These are phyloP conservation scores for Orthosia incerta DNA, from an alignment of 2,888 invertebrate species.

Conservation along the genomic window DNA sequence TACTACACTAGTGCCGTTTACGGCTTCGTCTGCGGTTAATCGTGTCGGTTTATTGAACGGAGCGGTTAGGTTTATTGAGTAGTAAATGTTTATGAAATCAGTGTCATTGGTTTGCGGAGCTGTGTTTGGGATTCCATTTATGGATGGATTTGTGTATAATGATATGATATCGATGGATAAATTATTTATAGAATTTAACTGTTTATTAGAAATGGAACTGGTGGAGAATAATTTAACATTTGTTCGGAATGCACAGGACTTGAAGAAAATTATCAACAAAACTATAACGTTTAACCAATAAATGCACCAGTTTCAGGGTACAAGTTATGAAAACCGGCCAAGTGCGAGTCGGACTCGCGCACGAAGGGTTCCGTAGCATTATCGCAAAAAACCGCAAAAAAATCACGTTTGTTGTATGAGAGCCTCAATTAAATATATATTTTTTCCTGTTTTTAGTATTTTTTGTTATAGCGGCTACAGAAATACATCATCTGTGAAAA, in stretches of 20 bases:
- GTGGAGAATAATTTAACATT: no score
- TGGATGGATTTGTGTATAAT: conserved; percentile 9
- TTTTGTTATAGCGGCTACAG: no score
- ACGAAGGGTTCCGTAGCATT: no score
- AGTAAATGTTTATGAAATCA: conserved; percentile 59
- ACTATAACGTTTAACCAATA: background rate
- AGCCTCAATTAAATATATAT: no score
- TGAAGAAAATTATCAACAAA: background rate
- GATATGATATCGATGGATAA: background rate
- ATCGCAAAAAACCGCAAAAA: no score
- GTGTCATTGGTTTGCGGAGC: conserved; percentile 36
- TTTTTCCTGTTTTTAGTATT: no score
- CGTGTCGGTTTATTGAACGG: conserved; percentile 53
- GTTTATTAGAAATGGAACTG: no score
- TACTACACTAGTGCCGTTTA: conserved; percentile 57
- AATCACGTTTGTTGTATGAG: no score
- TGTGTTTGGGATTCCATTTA: conserved; percentile 34
- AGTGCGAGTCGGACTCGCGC: no score
- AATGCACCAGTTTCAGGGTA: no score
- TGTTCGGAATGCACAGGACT: background rate
- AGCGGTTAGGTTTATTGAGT: conserved; percentile 54
- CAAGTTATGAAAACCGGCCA: no score
- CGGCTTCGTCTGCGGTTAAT: conserved; percentile 45
- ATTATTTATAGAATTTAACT: background rate
- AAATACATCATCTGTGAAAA: no score